Evolutionary conservation across 2,797 vertebrate genomes (phyloP), one percentile per base, ranked within the genome.

Genomic region (Crypturellus tataupa): DNA sequence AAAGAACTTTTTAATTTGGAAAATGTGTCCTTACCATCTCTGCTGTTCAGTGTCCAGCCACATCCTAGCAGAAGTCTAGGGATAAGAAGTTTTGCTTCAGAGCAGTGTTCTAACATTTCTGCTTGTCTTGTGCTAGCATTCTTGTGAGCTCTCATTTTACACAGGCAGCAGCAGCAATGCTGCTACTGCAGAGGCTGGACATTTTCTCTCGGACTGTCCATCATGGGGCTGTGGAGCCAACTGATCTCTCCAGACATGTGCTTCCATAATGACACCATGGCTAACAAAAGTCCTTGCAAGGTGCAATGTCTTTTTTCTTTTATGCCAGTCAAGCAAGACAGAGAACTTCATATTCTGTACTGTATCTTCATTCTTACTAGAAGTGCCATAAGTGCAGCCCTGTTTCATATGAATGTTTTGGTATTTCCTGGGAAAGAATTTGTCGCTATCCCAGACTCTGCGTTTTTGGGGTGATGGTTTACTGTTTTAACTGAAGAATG

Each of bases 11-110:
- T 91, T 65, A 55, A 79, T 49, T 79, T 6, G 64, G 46, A 84
- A 96, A 96, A 94, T 39, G 4, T 73, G 25, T 51, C 94, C 86
- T 93, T 96, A 94, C 86, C 90, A 73, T 86, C 59, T 90, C 67
- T 58, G 58, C 40, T n/a, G 40, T 37, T 90, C 71, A 69, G 78
- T 84, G 59, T 64, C 16, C 80, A 55, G 55, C 29, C 73, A 49
- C 37, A 88, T 88, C 70, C 8, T 8, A 80, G 44, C 14, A 91
- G 85, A 84, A 90, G 20, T 46, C n/a, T 11, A 5, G 70, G 62
- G 67, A 31, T 90, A 55, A 85, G 31, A 27, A 67, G 60, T 82
- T 64, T 88, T 83, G 64, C 76, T 77, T 33, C 64, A 94, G 56
- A 80, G 53, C 29, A 64, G 25, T 10, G 59, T 47, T 86, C 73